Percentiles rank a stretch among this genome's conserved stretches.
These are phyloP conservation scores for Sebastiscus tertius DNA, from an alignment of 2,797 vertebrate species.

Conservation along the genomic window DNA sequence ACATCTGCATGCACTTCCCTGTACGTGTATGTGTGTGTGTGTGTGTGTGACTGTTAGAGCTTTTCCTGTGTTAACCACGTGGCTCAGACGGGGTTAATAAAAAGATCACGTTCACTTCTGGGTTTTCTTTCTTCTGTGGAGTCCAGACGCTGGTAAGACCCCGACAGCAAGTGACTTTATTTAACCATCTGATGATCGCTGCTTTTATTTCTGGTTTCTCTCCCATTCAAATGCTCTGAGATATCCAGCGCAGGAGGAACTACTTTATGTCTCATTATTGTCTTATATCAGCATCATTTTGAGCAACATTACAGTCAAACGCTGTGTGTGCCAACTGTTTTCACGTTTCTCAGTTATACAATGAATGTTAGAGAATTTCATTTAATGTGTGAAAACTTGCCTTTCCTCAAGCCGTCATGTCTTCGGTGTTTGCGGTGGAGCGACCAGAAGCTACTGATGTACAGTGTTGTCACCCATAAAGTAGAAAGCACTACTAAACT, in stretches of 20 bases:
- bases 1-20: not conserved
- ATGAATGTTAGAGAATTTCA: not conserved
- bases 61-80: slow-evolving; percentile 90
- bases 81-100: slow-evolving; percentile 85
- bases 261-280: not conserved
- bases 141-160: slow-evolving; percentile 69
- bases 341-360: not conserved
- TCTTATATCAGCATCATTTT: not conserved
- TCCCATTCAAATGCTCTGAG: not conserved
- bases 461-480: slow-evolving; percentile 99
- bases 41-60: slow-evolving; percentile 49
- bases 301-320: not conserved
- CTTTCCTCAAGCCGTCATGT: not conserved
- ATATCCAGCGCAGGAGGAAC: not conserved
- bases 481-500: slow-evolving; percentile 99
- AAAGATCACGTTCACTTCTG: slow-evolving; percentile 77
- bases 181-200: not conserved
- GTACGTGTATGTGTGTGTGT: not conserved
- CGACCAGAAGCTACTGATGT: slow-evolving; percentile 76
- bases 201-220: not conserved
- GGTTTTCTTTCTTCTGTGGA: slow-evolving; percentile 82
- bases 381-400: slow-evolving; percentile 7
- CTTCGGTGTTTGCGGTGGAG: slow-evolving; percentile 37
- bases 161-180: slow-evolving; percentile 6
- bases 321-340: not conserved